Conservation (phyloP, 2,113 vertebrate species). For the Acanthochromis polyacanthus region DNA sequence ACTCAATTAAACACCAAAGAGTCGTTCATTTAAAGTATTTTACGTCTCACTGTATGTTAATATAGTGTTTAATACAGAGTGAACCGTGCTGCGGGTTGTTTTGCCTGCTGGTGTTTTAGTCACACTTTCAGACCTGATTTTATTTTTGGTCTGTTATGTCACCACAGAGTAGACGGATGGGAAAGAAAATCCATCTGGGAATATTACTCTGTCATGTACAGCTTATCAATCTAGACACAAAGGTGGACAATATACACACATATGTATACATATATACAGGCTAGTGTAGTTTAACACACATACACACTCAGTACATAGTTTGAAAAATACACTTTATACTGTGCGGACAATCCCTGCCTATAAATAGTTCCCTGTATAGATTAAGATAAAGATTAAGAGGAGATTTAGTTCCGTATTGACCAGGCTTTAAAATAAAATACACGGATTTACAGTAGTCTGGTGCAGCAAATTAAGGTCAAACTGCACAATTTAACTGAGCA, state of each 20-base stretch:
- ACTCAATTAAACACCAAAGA: conserved; percentile 54
- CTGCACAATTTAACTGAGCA: conserved; percentile 16
- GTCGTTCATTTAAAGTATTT: conserved; percentile 2
- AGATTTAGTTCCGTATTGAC: conserved; percentile 48
- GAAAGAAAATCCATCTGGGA: conserved; percentile 32
- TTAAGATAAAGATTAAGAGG: conserved; percentile 47
- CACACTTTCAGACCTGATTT: neutral
- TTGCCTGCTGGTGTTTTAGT: neutral
- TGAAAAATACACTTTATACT: conserved; percentile 12
- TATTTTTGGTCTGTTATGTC: conserved; percentile 23
- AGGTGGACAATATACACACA: neutral
- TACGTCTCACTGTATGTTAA: neutral
- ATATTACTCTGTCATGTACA: conserved; percentile 38
- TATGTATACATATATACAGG: neutral
- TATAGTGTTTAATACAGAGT: neutral
- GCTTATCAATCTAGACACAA: conserved; percentile 1
- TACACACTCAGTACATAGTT: neutral
- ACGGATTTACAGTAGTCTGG: conserved; percentile 46
- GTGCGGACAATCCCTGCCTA: conserved; percentile 7
- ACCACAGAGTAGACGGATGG: conserved; percentile 55
- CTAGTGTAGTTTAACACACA: too few species aligned
- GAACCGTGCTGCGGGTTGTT: neutral
- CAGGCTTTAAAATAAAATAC: conserved; percentile 26
- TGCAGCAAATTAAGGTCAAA: conserved; percentile 27
- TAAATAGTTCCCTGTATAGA: conserved; percentile 55